phyloP scores from a whole-genome alignment of 2,113 vertebrate species.

The Hemibagrus wyckioides region DNA sequence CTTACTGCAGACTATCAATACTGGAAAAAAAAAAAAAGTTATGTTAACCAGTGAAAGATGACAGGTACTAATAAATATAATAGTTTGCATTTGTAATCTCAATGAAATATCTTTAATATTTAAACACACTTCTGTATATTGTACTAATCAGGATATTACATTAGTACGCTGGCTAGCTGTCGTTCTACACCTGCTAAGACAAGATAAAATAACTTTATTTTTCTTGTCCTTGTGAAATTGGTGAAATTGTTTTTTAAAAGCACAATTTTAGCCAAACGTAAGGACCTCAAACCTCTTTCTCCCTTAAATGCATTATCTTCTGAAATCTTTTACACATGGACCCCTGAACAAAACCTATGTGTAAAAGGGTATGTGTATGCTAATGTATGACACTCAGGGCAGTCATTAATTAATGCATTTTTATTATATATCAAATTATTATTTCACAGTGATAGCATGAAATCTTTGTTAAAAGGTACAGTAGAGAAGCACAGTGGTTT shows the following conservation, averaged over 20 bases:
- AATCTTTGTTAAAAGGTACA: too few species aligned
- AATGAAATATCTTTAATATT: background rate
- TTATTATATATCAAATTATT: too few species aligned
- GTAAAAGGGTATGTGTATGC: too few species aligned
- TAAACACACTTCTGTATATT: background rate
- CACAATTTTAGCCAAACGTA: background rate
- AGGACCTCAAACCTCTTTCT: background rate
- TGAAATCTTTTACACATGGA: background rate
- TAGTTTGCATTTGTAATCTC: background rate
- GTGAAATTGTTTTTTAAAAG: background rate
- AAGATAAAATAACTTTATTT: background rate
- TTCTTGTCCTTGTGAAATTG: background rate
- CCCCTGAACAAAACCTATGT: background rate
- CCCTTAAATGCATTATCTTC: background rate
- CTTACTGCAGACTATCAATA: background rate
- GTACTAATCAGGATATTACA: background rate
- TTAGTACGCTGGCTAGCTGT: background rate
- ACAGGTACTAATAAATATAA: too few species aligned
- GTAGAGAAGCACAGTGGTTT: too few species aligned
- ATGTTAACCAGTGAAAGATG: background rate
- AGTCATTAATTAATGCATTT: too few species aligned
- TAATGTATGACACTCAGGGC: too few species aligned
- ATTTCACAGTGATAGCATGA: too few species aligned
- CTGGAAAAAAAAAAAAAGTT: background rate
- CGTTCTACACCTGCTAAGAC: background rate